Percentiles rank a stretch among this genome's conserved stretches.
These are phyloP conservation scores for Torymus tubicola DNA, from an alignment of 2,888 invertebrate genomes.

Conservation along the genomic window DNA sequence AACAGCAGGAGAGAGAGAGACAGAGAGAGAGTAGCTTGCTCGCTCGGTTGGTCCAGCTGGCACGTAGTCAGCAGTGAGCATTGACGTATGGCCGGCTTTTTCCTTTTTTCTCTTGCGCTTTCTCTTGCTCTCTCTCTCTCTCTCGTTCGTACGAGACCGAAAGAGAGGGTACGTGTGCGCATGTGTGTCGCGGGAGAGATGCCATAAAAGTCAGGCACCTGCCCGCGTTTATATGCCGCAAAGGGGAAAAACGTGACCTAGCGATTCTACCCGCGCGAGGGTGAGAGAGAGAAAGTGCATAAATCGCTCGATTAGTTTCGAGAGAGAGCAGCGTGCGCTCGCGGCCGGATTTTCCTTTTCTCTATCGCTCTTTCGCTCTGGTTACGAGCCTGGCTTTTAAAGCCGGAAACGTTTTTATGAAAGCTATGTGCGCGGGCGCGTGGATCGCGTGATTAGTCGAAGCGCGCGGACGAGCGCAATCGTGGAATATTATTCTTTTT, in stretches of 20 bases:
- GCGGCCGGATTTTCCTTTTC: slow-evolving; percentile 10
- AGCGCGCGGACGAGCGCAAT: too few species aligned
- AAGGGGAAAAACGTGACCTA: slow-evolving; percentile 11
- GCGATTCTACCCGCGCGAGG: neutral
- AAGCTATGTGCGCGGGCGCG: too few species aligned
- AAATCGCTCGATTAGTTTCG: slow-evolving; percentile 44
- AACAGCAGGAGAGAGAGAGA: too few species aligned
- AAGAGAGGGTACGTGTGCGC: too few species aligned
- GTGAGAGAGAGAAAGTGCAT: slow-evolving; percentile 8
- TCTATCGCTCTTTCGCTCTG: neutral
- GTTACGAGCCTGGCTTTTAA: too few species aligned
- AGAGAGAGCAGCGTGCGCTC: neutral
- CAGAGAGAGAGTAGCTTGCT: neutral
- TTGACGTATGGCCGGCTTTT: slow-evolving; percentile 56
- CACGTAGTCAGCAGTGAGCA: slow-evolving; percentile 58
- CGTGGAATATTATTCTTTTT: too few species aligned
- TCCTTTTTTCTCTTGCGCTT: slow-evolving; percentile 7
- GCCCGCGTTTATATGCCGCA: neutral
- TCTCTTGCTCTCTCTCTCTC: neutral
- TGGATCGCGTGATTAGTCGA: too few species aligned
- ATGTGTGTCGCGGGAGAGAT: neutral
- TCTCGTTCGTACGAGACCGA: too few species aligned
- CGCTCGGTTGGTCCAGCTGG: slow-evolving; percentile 52
- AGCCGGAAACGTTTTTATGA: too few species aligned
- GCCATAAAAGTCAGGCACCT: slow-evolving; percentile 36